Base-by-base conservation (phyloP, 2,888 invertebrate species). In the Epirrhoe alternata region DNA sequence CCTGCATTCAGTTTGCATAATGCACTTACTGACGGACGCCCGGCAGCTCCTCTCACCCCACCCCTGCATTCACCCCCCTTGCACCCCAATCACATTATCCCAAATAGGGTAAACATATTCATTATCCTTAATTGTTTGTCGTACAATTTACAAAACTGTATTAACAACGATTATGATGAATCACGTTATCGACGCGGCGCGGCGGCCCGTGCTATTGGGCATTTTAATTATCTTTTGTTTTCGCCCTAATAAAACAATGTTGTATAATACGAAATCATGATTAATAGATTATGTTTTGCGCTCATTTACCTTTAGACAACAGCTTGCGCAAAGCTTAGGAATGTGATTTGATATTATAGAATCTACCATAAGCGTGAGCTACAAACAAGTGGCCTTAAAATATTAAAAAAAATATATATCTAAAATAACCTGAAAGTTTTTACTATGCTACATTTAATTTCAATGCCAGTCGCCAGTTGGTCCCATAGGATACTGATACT, bases 61-160 rank as follows among this genome's bases (percentile, higher is more conserved):
- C 59, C 33, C 57, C 35, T 47, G 55, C 60, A 62, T 53, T 47
- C 64, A 47, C 64, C 38, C 67, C 61, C 72, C 50, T 52, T 55
- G 63, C 70, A 65, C 74, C 69, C 77, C 82, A 82, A 85, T 85
- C 78, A 73, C 77, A 83, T 82, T 82, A 82, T 73, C 74, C 64
- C 74, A 74, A 80, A 80, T 74, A 78, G 70, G 71, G 74, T 74
- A 82, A 82, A 81, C 80, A 80, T 79, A 83, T 82, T 83, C 82
- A 86, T 86, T 84, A 85, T 79, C 76, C 77, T 80, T 85, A 83
- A 85, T 85, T 84, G 82, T 83, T 79, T 82, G 79, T 77, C 76
- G 76, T 80, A 74, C 77, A 78, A 77, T 81, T 78, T 76, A 74
- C 80, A 78, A 81, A 84, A 82, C 77, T 76, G 74, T 78, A 80